Evolutionary conservation across 2,888 invertebrate genomes (phyloP).

Genomic region (Coleophora deauratella): DNA sequence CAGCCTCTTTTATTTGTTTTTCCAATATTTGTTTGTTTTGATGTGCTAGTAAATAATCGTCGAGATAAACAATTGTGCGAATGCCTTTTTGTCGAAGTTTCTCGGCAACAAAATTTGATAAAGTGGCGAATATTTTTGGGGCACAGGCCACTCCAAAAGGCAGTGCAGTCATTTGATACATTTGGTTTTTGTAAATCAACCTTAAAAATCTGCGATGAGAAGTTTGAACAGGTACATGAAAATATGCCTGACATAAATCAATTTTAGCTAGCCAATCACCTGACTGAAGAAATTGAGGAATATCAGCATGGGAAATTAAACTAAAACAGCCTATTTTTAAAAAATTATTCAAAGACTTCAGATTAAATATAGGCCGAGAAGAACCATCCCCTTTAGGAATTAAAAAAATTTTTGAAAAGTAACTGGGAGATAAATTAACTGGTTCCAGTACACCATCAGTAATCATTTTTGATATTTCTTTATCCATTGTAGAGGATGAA

Average conservation of each 20-base stretch:
- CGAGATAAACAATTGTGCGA: slow-evolving; percentile 7
- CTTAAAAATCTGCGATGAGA: slow-evolving; percentile 4
- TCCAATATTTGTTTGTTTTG: slow-evolving; percentile 3
- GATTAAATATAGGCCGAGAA: background rate
- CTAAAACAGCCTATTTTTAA: background rate
- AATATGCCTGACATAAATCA: slow-evolving; percentile 3
- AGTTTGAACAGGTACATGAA: background rate
- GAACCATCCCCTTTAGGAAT: background rate
- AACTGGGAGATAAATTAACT: background rate
- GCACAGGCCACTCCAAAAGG: slow-evolving; percentile 8
- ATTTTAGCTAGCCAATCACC: slow-evolving; percentile 5
- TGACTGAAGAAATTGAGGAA: background rate
- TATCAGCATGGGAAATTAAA: background rate
- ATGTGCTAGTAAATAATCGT: slow-evolving; percentile 7
- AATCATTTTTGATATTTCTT: background rate
- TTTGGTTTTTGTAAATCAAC: slow-evolving; percentile 5
- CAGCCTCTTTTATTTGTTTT: slow-evolving; percentile 3
- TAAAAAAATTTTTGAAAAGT: slow-evolving; percentile 3
- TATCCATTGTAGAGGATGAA: background rate
- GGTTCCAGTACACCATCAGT: slow-evolving; percentile 2
- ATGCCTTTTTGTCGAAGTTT: slow-evolving; percentile 1
- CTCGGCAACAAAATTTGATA: slow-evolving; percentile 10
- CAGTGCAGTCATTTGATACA: slow-evolving; percentile 4
- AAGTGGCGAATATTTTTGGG: slow-evolving; percentile 4
- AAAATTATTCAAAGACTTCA: background rate